phyloP scores from a whole-genome alignment of 2,113 vertebrate species.

The Onychostruthus taczanowskii region DNA sequence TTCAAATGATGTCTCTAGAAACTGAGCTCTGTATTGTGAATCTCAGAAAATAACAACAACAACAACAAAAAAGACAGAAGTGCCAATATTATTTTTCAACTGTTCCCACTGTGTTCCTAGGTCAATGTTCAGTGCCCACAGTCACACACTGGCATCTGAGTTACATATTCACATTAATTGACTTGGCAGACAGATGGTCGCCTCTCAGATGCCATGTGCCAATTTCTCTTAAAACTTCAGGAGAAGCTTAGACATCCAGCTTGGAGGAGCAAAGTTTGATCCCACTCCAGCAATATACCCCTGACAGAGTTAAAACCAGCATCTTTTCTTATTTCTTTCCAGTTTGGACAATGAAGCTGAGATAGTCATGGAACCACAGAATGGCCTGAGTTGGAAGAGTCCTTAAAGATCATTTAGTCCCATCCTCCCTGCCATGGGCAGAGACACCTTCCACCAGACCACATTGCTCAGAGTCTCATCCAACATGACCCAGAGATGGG shows the following conservation, averaged over 20 bases:
- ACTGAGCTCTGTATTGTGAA: neutral
- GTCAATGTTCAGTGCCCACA: neutral
- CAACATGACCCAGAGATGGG: neutral
- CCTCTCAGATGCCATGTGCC: neutral
- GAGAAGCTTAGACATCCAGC: neutral
- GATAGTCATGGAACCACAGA: neutral
- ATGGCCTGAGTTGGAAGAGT: neutral
- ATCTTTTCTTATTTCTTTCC: neutral
- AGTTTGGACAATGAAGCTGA: neutral
- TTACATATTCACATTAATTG: neutral
- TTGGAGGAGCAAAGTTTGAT: neutral
- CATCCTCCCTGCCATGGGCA: neutral
- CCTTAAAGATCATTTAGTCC: neutral
- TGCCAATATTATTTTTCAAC: neutral
- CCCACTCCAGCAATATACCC: neutral
- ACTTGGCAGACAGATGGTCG: neutral
- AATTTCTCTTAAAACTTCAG: neutral
- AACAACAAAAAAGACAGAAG: too few species aligned
- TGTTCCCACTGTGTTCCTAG: neutral
- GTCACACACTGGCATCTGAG: neutral
- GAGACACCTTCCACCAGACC: neutral
- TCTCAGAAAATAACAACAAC: neutral
- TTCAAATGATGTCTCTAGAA: neutral
- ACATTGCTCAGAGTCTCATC: neutral
- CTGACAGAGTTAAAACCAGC: neutral